Conservation (phyloP, 2,888 invertebrate species). For the Ophioninae sp. region DNA sequence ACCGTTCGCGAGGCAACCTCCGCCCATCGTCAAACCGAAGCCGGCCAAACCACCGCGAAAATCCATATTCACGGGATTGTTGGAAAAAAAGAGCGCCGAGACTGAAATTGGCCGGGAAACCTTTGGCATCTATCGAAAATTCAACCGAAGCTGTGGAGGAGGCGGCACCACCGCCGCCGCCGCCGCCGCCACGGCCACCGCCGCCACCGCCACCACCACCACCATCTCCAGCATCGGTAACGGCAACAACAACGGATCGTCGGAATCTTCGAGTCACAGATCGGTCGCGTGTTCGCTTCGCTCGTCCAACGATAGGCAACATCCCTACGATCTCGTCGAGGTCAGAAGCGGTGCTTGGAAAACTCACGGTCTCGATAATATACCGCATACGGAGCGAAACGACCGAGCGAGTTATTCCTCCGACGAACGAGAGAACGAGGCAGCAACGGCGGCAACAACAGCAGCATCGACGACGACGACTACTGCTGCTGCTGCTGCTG, state of each 20-base stretch:
- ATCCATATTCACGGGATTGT: constrained; percentile 77
- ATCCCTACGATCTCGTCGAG: constrained; percentile 89
- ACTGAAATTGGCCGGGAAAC: constrained; percentile 80
- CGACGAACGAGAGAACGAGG: constrained; percentile 35
- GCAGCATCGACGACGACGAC: too few relatives aligned
- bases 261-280: background rate
- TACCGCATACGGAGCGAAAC: constrained; percentile 86
- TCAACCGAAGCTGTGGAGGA: constrained; percentile 80
- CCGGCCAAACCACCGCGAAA: constrained; percentile 85
- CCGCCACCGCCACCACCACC: constrained; percentile 9
- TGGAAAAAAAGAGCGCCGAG: constrained; percentile 79
- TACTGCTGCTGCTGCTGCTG: too few relatives aligned
- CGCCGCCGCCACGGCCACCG: background rate
- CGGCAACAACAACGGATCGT: background rate
- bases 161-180: background rate
- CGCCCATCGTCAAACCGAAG: constrained; percentile 84
- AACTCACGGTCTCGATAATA: constrained; percentile 88
- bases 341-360: constrained; percentile 91
- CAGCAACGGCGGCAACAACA: too few relatives aligned
- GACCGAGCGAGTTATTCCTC: constrained; percentile 18
- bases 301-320: constrained; percentile 80
- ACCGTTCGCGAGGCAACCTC: constrained; percentile 80
- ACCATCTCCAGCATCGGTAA: constrained; percentile 23
- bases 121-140: constrained; percentile 82
- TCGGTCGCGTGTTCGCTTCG: background rate